Percentiles rank a stretch among this genome's conserved stretches.
Conservation (phyloP, 2,113 vertebrate species). For the Epinephelus lanceolatus region DNA sequence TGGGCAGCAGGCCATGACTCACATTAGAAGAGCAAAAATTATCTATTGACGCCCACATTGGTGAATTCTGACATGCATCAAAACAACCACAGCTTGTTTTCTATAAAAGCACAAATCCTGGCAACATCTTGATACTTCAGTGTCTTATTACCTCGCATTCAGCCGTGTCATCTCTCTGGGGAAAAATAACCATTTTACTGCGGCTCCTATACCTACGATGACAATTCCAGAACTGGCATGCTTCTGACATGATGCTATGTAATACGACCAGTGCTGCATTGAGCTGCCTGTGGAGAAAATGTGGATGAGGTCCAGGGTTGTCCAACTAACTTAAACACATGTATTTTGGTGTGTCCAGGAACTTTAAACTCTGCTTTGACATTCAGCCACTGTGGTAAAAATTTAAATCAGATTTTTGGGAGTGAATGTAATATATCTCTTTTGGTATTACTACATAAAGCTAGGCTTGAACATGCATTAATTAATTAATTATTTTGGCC, state of each 20-base stretch:
- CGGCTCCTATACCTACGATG: background rate
- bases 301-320: background rate
- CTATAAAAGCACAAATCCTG: background rate
- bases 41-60: background rate
- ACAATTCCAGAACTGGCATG: background rate
- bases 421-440: too few species aligned
- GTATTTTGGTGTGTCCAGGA: background rate
- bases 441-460: too few species aligned
- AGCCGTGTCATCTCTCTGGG: background rate
- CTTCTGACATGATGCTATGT: background rate
- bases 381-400: background rate
- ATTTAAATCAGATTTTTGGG: background rate
- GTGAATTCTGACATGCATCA: slow-evolving; percentile 1
- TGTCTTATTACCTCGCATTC: background rate
- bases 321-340: background rate
- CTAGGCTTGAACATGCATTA: too few species aligned
- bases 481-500: too few species aligned
- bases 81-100: background rate
- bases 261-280: background rate
- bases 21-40: background rate
- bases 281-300: background rate
- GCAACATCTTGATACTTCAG: background rate
- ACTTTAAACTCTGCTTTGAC: background rate
- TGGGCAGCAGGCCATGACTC: background rate
- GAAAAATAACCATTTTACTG: background rate